Evolutionary conservation across 2,888 invertebrate genomes (phyloP).

Genomic region (Hemaris fuciformis): DNA sequence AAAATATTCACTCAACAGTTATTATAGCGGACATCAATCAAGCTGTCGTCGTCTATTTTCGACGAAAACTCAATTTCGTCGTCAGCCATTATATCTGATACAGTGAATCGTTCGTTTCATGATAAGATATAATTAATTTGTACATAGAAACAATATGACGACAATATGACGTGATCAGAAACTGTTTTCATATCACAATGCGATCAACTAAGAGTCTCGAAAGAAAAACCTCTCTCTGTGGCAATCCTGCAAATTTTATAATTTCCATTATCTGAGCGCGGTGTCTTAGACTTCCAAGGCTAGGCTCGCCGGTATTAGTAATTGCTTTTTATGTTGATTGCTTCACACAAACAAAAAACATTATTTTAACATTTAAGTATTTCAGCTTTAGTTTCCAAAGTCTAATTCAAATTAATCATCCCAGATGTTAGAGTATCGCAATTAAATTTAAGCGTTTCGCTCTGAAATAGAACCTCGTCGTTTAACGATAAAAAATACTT

Average conservation of each 20-base stretch:
- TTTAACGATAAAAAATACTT: background rate
- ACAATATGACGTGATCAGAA: conserved; percentile 31
- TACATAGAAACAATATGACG: conserved; percentile 31
- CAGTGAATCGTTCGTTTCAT: conserved; percentile 37
- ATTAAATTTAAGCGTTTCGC: too few relatives aligned
- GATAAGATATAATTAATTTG: conserved; percentile 40
- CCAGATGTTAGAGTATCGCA: background rate
- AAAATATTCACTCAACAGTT: conserved; percentile 71
- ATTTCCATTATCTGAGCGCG: background rate
- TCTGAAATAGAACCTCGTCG: background rate
- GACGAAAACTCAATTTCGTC: conserved; percentile 68
- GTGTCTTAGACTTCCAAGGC: background rate
- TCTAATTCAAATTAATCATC: background rate
- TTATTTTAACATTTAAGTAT: background rate
- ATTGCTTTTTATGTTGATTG: background rate
- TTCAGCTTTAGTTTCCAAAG: background rate
- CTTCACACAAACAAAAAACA: background rate
- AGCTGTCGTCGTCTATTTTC: conserved; percentile 67
- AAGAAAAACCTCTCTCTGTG: background rate
- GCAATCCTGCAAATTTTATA: background rate
- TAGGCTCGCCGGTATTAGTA: background rate
- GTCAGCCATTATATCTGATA: conserved; percentile 44
- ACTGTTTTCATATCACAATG: conserved; percentile 10
- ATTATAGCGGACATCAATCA: conserved; percentile 71
- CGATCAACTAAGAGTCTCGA: background rate